Evolutionary conservation across 2,113 vertebrate genomes (phyloP).

Genomic region (Zapornia atra): DNA sequence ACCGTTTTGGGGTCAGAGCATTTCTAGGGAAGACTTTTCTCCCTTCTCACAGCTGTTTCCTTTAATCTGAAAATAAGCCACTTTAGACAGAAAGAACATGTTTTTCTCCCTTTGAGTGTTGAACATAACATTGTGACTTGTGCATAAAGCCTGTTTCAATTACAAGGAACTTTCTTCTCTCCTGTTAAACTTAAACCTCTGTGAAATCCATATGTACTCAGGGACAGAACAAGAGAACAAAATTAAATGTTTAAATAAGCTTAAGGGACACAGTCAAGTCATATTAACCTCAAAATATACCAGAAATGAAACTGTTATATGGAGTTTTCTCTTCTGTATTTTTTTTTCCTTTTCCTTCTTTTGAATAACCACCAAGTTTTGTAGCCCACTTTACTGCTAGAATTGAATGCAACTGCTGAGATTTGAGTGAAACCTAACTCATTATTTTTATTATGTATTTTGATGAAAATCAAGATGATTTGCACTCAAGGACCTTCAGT

Average conservation of each 20-base stretch:
- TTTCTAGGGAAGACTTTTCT: background rate
- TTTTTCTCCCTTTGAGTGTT: background rate
- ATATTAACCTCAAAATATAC: constrained; percentile 15
- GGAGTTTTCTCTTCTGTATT: background rate
- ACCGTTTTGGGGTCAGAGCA: fast-evolving
- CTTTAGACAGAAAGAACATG: background rate
- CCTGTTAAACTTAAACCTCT: constrained; percentile 20
- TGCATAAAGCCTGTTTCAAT: constrained; percentile 19
- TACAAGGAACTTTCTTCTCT: constrained; percentile 3
- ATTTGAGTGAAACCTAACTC: background rate
- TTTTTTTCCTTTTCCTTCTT: background rate
- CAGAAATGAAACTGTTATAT: background rate
- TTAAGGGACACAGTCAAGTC: constrained; percentile 7
- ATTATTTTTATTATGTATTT: background rate
- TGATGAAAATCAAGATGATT: background rate
- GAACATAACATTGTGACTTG: background rate
- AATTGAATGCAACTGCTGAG: background rate
- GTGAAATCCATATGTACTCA: background rate
- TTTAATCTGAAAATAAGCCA: constrained; percentile 37
- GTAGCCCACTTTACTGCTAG: background rate
- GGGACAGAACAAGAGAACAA: constrained; percentile 1
- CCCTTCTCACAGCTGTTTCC: background rate
- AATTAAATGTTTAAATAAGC: constrained; percentile 58
- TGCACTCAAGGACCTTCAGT: background rate
- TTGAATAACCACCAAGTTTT: background rate